Base-by-base conservation (phyloP, 1,140 invertebrate genomes). In the Ptiloglossa arizonensis region DNA sequence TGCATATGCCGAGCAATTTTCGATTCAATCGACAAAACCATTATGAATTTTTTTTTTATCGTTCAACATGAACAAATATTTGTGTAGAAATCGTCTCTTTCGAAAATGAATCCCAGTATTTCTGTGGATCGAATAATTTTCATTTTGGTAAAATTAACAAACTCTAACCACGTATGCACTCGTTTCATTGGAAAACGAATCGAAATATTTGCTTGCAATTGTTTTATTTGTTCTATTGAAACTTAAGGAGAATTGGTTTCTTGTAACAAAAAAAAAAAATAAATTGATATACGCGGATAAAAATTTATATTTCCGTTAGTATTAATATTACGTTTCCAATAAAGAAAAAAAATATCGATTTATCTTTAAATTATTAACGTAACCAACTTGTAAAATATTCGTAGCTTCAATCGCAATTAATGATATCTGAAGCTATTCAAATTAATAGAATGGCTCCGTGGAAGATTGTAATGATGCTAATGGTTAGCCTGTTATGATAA, bases 331-430 rank as follows among this genome's bases (percentile, higher is more conserved):
- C n/a, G 6, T 5, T 41, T 0, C 4, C 35, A n/a, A 48, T 19
- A 48, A 48, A 19, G 46, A 19, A 1, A 19, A 19, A 19, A 19
- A 1, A 19, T 19, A 19, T 19, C 19, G 46, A 35, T 48, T 48
- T 48, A 17, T 5, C 46, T 5, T 19, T 19, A 48, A 48, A 48
- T 63, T 19, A 2, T 52, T 13, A n/a, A 15, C 5, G 41, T 48
- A 3, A 19, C 1, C 35, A 17, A 17, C n/a, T 72, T 35, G 22
- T 29, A 60, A 60, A 15, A 22, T 17, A 44, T 1, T 17, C 27
- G 17, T 57, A 44, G 68, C 57, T 70, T 24, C 27, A 48, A 9
- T 48, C 17, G 4, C 13, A 70, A 46, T 70, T 57, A 59, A 6
- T 2, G 17, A 9, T 50, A 60, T 24, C 5, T n/a, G 5, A 27